phyloP scores from a whole-genome alignment of 2,113 vertebrate genomes.

The Corythaixoides concolor region DNA sequence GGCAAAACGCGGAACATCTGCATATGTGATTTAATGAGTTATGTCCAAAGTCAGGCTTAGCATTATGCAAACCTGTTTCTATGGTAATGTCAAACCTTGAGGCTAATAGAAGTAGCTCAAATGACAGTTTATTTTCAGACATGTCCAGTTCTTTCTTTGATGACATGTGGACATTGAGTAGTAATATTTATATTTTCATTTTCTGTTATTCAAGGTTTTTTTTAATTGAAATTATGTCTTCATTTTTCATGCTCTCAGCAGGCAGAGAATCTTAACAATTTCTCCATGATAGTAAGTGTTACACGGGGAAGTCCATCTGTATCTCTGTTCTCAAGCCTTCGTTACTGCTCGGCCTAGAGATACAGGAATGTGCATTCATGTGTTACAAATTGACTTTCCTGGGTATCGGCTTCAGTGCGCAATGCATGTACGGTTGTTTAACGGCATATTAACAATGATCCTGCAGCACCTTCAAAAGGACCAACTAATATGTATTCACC shows the following conservation, averaged over 20 bases:
- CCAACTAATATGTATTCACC: background rate
- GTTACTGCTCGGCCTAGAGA: background rate
- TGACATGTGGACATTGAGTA: background rate
- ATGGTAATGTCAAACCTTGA: conserved; percentile 17
- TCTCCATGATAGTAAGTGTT: background rate
- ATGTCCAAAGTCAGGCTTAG: background rate
- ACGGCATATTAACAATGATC: background rate
- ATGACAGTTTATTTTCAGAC: conserved; percentile 23
- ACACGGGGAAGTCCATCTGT: background rate
- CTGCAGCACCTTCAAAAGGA: conserved; percentile 10
- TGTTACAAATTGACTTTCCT: conserved; percentile 23
- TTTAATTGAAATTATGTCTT: conserved; percentile 12
- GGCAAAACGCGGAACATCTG: background rate
- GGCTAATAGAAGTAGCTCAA: conserved; percentile 14
- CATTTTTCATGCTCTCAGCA: background rate
- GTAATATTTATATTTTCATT: conserved; percentile 33
- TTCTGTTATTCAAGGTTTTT: background rate
- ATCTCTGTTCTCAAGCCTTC: background rate
- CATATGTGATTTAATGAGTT: background rate
- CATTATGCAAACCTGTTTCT: conserved; percentile 25
- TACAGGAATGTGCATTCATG: background rate
- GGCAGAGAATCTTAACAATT: conserved; percentile 11
- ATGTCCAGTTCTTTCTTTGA: background rate
- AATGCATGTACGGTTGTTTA: background rate
- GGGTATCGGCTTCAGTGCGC: background rate